These are phyloP conservation scores for Microtus montanus DNA, from an alignment of 2,113 vertebrate genomes.

Conservation along the genomic window DNA sequence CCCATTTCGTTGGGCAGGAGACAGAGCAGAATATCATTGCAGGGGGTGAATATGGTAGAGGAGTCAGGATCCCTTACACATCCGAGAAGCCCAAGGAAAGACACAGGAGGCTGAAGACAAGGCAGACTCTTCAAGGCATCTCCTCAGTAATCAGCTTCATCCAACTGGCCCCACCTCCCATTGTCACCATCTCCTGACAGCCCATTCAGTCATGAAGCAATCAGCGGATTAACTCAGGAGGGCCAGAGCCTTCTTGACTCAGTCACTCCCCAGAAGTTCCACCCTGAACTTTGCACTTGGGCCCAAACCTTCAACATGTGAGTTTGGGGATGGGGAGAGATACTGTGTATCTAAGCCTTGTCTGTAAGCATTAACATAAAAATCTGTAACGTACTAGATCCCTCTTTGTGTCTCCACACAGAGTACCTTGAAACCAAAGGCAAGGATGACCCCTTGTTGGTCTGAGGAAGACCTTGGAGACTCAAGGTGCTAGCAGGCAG, in stretches of 20 bases:
- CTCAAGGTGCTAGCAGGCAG: not conserved
- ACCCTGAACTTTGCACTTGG: not conserved
- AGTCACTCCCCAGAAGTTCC: not conserved
- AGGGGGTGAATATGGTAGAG: not conserved
- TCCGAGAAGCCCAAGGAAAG: not conserved
- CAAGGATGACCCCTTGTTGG: not conserved
- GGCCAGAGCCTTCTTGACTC: not conserved
- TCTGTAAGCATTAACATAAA: not conserved
- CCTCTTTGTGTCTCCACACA: not conserved
- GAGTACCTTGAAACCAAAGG: not conserved
- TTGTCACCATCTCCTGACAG: not conserved
- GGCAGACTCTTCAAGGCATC: not conserved
- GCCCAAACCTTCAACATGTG: not conserved
- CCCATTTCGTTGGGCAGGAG: not conserved
- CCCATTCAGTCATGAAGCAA: not conserved
- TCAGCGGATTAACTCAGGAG: not conserved
- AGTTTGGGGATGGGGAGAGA: not conserved
- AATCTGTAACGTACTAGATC: not conserved
- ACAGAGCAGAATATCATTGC: not conserved
- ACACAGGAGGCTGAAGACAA: not conserved
- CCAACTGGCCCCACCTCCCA: not conserved
- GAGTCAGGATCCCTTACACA: not conserved
- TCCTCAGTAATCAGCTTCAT: not conserved
- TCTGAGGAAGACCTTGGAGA: not conserved
- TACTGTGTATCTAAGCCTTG: not conserved